Evolutionary conservation across 1,140 invertebrate species (phyloP).

Genomic region (Fopius arisanus): DNA sequence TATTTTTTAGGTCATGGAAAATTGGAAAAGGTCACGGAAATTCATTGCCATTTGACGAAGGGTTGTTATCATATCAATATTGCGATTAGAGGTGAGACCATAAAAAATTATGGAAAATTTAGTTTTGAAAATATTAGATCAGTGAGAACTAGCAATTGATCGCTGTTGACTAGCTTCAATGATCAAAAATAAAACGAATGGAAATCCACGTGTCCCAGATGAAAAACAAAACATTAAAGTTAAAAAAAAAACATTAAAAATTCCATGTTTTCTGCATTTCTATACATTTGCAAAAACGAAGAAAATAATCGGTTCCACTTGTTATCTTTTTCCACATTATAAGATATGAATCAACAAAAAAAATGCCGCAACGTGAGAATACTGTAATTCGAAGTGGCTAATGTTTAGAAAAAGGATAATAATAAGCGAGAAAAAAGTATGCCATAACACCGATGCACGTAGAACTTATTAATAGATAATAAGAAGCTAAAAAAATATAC

Average conservation of each 20-base stretch:
- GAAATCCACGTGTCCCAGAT: too few relatives aligned
- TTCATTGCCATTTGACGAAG: conserved; percentile 41
- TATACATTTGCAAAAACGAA: not conserved
- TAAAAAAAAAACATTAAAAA: too few relatives aligned
- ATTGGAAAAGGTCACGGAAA: conserved; percentile 23
- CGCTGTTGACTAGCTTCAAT: too few relatives aligned
- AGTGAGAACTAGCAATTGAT: not conserved
- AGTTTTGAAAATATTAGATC: not conserved
- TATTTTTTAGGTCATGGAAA: conserved; percentile 46
- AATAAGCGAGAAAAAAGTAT: not conserved
- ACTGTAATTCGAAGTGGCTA: conserved; percentile 18
- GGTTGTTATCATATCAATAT: conserved; percentile 18
- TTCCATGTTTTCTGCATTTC: too few relatives aligned
- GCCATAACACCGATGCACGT: conserved; percentile 13
- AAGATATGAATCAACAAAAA: conserved; percentile 1
- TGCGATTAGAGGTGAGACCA: conserved; percentile 2
- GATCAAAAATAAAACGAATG: too few relatives aligned
- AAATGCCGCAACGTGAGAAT: conserved; percentile 13
- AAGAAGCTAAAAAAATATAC: not conserved
- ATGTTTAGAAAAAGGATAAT: not conserved
- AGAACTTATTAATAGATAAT: conserved; percentile 18
- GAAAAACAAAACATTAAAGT: too few relatives aligned
- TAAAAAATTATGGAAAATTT: not conserved
- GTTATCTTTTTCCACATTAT: conserved; percentile 2
- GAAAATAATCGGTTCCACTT: conserved; percentile 2